Evolutionary conservation across 2,113 vertebrate species (phyloP).

Genomic region (Lasiurus cinereus): DNA sequence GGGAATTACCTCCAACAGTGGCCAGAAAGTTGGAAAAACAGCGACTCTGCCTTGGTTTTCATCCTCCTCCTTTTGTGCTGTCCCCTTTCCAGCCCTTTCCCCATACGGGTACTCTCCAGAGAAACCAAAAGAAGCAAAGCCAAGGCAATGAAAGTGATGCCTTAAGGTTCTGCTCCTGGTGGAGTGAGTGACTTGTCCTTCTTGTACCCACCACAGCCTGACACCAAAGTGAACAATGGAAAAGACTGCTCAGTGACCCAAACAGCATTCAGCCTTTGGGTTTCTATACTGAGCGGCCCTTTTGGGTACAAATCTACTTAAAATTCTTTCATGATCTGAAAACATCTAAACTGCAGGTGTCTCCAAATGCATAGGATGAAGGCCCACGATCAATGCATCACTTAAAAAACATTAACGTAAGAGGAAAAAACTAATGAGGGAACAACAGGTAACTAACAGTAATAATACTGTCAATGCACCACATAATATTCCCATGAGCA

Average conservation of each 20-base stretch:
- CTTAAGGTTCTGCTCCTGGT: neutral
- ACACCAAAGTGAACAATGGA: neutral
- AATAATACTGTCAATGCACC: neutral
- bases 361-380: neutral
- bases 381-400: neutral
- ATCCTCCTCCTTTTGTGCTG: neutral
- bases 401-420: neutral
- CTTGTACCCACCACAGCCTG: neutral
- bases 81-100: neutral
- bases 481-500: neutral
- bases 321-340: neutral
- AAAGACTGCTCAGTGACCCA: neutral
- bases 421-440: neutral
- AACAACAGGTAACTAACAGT: neutral
- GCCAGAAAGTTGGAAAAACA: neutral
- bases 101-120: neutral
- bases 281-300: neutral
- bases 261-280: neutral
- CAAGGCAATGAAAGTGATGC: neutral
- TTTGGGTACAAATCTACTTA: neutral
- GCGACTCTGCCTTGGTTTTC: neutral
- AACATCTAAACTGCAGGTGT: slow-evolving; percentile 15
- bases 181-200: neutral
- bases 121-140: neutral
- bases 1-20: neutral